Conservation (phyloP, 2,888 invertebrate species). For the Drosophila affinis region DNA sequence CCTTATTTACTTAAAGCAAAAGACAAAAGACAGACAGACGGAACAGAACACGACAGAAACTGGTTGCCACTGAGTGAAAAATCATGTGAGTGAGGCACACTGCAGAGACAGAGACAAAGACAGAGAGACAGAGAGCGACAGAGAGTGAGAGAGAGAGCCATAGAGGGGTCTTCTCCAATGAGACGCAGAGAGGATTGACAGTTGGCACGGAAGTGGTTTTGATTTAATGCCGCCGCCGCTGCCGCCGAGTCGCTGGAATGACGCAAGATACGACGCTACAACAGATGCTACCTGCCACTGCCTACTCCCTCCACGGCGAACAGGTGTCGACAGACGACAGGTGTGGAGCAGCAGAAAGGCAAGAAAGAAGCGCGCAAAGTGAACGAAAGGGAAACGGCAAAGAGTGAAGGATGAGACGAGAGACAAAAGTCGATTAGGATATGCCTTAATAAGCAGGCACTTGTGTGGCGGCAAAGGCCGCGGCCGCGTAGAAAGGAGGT, state of each 20-base stretch:
- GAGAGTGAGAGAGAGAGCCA: conserved; percentile 29
- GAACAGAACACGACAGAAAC: conserved; percentile 40
- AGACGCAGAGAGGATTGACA: conserved; percentile 20
- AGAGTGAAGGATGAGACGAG: conserved; percentile 10
- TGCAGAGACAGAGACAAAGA: conserved; percentile 11
- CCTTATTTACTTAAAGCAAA: conserved; percentile 51
- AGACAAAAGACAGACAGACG: not conserved
- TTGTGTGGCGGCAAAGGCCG: not conserved
- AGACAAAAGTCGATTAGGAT: conserved; percentile 30
- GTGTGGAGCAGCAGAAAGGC: conserved; percentile 37
- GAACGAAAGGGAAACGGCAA: conserved; percentile 5
- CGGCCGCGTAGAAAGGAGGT: no score
- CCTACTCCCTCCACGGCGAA: conserved; percentile 21
- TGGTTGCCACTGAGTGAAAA: conserved; percentile 50
- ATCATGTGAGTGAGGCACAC: conserved; percentile 29
- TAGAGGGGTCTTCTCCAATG: conserved; percentile 41
- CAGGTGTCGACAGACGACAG: conserved; percentile 64
- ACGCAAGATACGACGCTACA: conserved; percentile 46
- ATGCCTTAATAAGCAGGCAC: conserved; percentile 2
- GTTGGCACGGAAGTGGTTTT: conserved; percentile 73
- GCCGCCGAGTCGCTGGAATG: conserved; percentile 10
- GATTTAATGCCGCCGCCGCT: conserved; percentile 60
- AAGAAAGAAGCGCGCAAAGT: conserved; percentile 20
- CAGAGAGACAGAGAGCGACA: conserved; percentile 20
- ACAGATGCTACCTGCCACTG: conserved; percentile 45